Percentiles rank a stretch among this genome's conserved stretches.
Evolutionary conservation across 2,888 invertebrate species (phyloP).

Genomic region (Orchesella flavescens): DNA sequence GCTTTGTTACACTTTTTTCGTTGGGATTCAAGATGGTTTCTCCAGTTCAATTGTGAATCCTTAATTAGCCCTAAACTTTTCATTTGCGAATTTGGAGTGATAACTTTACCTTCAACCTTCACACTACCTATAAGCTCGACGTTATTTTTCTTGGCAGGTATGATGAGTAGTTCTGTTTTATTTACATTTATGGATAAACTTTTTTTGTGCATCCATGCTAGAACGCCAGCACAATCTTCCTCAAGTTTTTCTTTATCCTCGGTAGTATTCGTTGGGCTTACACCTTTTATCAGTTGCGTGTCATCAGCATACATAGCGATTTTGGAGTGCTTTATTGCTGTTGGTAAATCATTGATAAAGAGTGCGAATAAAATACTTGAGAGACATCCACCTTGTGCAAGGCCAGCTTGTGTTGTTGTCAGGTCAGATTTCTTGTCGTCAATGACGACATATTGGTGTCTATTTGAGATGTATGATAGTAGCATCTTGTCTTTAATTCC

Average conservation of each 20-base stretch:
- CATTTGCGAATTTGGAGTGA: neutral
- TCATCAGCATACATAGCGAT: neutral
- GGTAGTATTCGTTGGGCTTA: neutral
- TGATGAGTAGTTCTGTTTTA: neutral
- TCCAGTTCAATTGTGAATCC: neutral
- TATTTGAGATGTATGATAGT: neutral
- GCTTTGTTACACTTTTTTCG: neutral
- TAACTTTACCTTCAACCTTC: neutral
- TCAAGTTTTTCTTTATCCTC: neutral
- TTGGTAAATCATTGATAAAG: neutral
- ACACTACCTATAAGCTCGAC: neutral
- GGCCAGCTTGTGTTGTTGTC: neutral
- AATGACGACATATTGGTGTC: neutral
- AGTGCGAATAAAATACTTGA: neutral
- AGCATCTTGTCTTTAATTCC: neutral
- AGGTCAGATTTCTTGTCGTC: neutral
- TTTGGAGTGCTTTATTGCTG: neutral
- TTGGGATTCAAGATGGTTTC: neutral
- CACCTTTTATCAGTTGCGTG: neutral
- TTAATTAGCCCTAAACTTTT: constrained; percentile 17
- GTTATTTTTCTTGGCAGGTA: neutral
- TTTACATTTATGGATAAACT: neutral
- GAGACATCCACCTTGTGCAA: constrained; percentile 10
- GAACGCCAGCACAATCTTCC: neutral
- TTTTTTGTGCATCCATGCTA: neutral